A percentile compares a stretch with the other conserved stretches of the same genome.
These are phyloP conservation scores for Taenioides sp. DNA, from an alignment of 2,797 vertebrate species.

Conservation along the genomic window DNA sequence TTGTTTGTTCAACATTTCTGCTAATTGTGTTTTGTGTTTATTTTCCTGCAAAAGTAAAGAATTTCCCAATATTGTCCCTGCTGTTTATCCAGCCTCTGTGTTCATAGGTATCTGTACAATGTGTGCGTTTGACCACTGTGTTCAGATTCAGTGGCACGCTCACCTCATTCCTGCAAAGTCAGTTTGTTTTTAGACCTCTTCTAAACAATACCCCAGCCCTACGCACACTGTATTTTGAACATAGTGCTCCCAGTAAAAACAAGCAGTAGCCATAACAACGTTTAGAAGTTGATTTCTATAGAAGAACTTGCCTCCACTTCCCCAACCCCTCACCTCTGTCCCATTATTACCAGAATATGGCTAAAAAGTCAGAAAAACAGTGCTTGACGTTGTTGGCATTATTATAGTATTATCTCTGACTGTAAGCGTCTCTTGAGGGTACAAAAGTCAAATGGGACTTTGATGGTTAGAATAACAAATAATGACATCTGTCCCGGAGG, in stretches of 20 bases:
- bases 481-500: conserved; percentile 65
- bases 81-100: conserved; percentile 51
- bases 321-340: conserved; percentile 66
- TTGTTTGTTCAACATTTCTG: conserved; percentile 65
- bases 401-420: conserved; percentile 59
- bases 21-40: conserved; percentile 69
- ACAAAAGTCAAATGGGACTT: conserved; percentile 73
- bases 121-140: conserved; percentile 31
- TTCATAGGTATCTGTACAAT: conserved; percentile 41
- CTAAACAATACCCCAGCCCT: conserved; percentile 63
- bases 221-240: conserved; percentile 51
- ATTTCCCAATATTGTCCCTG: conserved; percentile 57
- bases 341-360: conserved; percentile 70
- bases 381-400: conserved; percentile 64
- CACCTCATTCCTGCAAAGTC: conserved; percentile 44
- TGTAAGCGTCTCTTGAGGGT: conserved; percentile 42
- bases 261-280: conserved; percentile 72
- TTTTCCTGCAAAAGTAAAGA: conserved; percentile 52
- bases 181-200: conserved; percentile 74
- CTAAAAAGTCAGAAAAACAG: conserved; percentile 73
- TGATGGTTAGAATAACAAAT: conserved; percentile 83
- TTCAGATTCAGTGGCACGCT: conserved; percentile 54
- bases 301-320: conserved; percentile 70
- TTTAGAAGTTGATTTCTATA: conserved; percentile 54
- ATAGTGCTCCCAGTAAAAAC: conserved; percentile 70